Base-by-base conservation (phyloP, 1,140 invertebrate genomes). In the Drosophila bifasciata region DNA sequence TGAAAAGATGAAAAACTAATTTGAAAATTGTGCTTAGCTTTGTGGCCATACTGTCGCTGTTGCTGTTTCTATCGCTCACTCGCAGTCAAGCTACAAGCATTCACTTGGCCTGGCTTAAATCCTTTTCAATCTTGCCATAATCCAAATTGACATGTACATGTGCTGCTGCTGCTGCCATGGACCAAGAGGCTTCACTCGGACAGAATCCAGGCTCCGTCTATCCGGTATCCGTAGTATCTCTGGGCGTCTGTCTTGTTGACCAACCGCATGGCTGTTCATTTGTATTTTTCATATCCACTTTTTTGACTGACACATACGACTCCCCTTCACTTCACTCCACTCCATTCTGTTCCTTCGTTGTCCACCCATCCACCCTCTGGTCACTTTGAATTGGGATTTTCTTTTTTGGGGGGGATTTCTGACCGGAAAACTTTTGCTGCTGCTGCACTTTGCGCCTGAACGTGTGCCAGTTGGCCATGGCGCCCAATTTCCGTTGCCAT, bases 331-430 rank as follows among this genome's bases (percentile, higher is more conserved):
- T 3, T 2, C 19, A n/a, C n/a, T n/a, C 19, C 1, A 2, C 19
- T 21, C 2, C 19, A 21, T n/a, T n/a, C n/a, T n/a, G n/a, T n/a
- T n/a, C 19, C 19, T 2, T 21, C 19, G 19, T 32, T 9, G 28
- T 32, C 64, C 64, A 61, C 49, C 71, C 76, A 16, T 1, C 36
- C 61, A 43, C 56, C 59, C 72, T 36, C 45, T 58, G 80, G 79
- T 89, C 85, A 81, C 58, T 85, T 89, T 79, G 85, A 85, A 85
- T 85, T 89, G 85, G 62, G 45, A 25, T 81, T 79, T 89, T 85
- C 70, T 76, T 86, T 86, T 81, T 68, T 39, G 17, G 72, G 49
- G 55, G 72, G 51, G 67, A 68, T 69, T 80, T 85, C 64, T 32
- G 58, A 49, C 66, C 66, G 41, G 41, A 68, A 79, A 76, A 62